Percentiles rank a stretch among this genome's conserved stretches.
These are phyloP conservation scores for Arrhamphus sclerolepis DNA, from an alignment of 2,797 vertebrate species.

Conservation along the genomic window DNA sequence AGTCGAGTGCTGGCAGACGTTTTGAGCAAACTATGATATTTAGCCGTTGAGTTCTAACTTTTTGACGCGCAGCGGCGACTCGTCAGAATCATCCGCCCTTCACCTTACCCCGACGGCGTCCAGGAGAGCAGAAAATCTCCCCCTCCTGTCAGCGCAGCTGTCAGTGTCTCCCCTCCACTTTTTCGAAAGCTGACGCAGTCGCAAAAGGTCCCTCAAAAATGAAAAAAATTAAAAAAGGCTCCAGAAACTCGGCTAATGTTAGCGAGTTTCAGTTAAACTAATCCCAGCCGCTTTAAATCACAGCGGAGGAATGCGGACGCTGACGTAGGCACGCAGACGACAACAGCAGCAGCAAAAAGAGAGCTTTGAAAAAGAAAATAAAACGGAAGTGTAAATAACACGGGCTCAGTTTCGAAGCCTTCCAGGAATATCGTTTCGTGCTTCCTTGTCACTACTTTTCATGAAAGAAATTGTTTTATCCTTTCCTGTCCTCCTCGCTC, in stretches of 20 bases:
- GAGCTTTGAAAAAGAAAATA: not conserved
- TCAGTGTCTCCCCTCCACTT: conserved; percentile 26
- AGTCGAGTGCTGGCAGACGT: too few species aligned
- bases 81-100: conserved; percentile 53
- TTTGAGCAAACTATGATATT: conserved; percentile 4
- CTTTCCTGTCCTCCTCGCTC: conserved; percentile 22
- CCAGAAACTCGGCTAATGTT: not conserved
- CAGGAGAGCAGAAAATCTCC: conserved; percentile 30
- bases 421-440: not conserved
- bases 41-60: conserved; percentile 34
- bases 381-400: not conserved
- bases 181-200: not conserved
- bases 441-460: not conserved
- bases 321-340: conserved; percentile 49
- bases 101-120: conserved; percentile 66
- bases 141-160: conserved; percentile 3
- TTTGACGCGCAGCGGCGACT: conserved; percentile 9
- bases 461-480: conserved; percentile 19
- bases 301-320: conserved; percentile 73
- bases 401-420: not conserved
- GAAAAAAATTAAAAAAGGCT: not conserved
- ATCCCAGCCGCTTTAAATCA: conserved; percentile 51
- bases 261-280: conserved; percentile 43
- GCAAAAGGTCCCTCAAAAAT: too few species aligned
- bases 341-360: conserved; percentile 4